Evolutionary conservation across 2,113 vertebrate genomes (phyloP).

Genomic region (Cettia cetti): DNA sequence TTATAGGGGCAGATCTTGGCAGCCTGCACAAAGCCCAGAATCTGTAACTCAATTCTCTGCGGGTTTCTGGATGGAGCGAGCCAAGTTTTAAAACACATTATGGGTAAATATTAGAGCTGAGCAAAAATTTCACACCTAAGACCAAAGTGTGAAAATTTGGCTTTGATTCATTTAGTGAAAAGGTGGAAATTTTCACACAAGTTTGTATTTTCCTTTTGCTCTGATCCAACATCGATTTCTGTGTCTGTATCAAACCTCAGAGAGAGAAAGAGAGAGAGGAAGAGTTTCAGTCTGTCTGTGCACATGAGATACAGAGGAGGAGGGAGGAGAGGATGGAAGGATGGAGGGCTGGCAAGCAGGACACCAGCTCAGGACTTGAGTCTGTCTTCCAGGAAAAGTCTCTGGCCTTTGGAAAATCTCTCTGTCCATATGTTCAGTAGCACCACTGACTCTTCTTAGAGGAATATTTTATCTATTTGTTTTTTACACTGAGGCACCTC

Average conservation of each 20-base stretch:
- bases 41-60: constrained; percentile 58
- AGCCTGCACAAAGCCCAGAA: constrained; percentile 29
- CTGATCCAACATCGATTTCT: neutral
- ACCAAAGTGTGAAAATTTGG: constrained; percentile 62
- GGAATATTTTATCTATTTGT: neutral
- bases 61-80: neutral
- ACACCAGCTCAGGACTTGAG: neutral
- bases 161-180: constrained; percentile 52
- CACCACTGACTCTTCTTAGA: neutral
- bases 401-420: neutral
- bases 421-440: neutral
- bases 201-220: constrained; percentile 32
- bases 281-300: neutral
- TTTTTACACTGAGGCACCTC: neutral
- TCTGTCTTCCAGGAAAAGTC: neutral
- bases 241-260: neutral
- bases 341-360: neutral
- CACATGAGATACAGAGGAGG: neutral
- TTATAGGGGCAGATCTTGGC: constrained; percentile 61
- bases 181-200: constrained; percentile 57
- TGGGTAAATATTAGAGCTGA: constrained; percentile 43
- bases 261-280: too few relatives aligned
- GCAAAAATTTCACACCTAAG: constrained; percentile 57
- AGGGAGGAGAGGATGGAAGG: neutral
- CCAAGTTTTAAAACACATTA: constrained; percentile 58